phyloP scores from a whole-genome alignment of 2,888 invertebrate genomes.

The Epinotia nisella region DNA sequence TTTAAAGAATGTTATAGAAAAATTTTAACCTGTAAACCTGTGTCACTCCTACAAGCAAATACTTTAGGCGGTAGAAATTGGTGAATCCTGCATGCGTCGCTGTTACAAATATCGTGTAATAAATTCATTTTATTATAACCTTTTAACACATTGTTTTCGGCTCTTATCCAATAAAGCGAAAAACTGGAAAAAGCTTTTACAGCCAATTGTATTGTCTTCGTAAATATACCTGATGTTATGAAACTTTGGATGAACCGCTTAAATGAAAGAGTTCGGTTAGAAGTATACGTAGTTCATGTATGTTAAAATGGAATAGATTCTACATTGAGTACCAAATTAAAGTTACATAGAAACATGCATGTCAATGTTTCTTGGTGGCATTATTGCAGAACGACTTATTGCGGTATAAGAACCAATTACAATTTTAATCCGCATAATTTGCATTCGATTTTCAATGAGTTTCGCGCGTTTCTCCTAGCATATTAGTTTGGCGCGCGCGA shows the following conservation, averaged over 20 bases:
- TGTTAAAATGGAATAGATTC: not conserved
- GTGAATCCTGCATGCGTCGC: too few relatives aligned
- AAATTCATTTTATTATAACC: constrained; percentile 49
- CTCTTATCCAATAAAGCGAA: constrained; percentile 36
- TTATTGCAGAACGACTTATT: too few relatives aligned
- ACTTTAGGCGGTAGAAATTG: too few relatives aligned
- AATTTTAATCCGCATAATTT: too few relatives aligned
- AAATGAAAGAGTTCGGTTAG: not conserved
- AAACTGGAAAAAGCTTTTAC: constrained; percentile 28
- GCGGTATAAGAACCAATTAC: too few relatives aligned
- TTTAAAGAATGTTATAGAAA: too few relatives aligned
- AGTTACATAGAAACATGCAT: too few relatives aligned
- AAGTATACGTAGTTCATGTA: not conserved
- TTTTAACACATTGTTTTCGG: constrained; percentile 48
- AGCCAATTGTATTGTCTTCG: not conserved
- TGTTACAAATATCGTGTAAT: constrained; percentile 15
- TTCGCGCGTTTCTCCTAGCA: too few relatives aligned
- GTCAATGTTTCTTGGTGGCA: too few relatives aligned
- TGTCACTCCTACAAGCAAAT: too few relatives aligned
- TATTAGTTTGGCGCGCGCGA: too few relatives aligned
- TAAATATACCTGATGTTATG: constrained; percentile 2
- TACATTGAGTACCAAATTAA: not conserved
- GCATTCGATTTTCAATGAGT: too few relatives aligned
- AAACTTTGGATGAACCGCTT: not conserved
- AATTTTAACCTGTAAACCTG: not conserved